These are phyloP conservation scores for Labroides dimidiatus DNA, from an alignment of 2,797 vertebrate species.

Conservation along the genomic window DNA sequence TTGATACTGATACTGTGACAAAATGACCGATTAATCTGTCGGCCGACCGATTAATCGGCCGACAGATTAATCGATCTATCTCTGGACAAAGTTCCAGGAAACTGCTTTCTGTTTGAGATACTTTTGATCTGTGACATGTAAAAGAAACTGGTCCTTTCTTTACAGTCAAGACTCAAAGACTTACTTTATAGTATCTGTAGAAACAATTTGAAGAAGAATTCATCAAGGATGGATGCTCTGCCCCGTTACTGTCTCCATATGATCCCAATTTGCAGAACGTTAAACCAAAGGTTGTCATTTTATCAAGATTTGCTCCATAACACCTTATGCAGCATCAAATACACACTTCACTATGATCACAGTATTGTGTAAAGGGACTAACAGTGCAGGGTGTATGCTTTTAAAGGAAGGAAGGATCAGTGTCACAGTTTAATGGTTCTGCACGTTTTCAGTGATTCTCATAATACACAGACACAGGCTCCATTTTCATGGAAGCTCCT, in stretches of 20 bases:
- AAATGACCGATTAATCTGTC: too few relatives aligned
- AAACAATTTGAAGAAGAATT: not conserved
- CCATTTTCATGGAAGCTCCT: conserved; percentile 37
- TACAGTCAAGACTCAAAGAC: not conserved
- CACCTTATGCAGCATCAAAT: conserved; percentile 40
- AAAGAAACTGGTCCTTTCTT: not conserved
- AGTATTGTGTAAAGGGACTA: conserved; percentile 1
- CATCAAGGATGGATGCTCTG: conserved; percentile 5
- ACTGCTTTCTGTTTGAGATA: conserved; percentile 13
- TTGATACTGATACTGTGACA: too few relatives aligned
- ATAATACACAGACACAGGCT: conserved; percentile 20
- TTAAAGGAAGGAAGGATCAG: conserved; percentile 9
- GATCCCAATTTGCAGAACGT: conserved; percentile 10
- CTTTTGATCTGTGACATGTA: conserved; percentile 6
- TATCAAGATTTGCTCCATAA: conserved; percentile 12
- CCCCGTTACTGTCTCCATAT: conserved; percentile 7
- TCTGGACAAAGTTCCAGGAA: not conserved
- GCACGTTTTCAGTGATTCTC: conserved; percentile 25
- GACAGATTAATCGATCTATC: too few relatives aligned
- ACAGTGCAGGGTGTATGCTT: not conserved
- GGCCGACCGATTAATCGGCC: too few relatives aligned
- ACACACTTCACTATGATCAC: conserved; percentile 1
- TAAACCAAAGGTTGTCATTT: conserved; percentile 16
- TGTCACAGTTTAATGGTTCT: conserved; percentile 25
- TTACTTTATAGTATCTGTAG: not conserved